These are phyloP conservation scores for Cephonodes hylas DNA, from an alignment of 2,888 invertebrate species.

Conservation along the genomic window DNA sequence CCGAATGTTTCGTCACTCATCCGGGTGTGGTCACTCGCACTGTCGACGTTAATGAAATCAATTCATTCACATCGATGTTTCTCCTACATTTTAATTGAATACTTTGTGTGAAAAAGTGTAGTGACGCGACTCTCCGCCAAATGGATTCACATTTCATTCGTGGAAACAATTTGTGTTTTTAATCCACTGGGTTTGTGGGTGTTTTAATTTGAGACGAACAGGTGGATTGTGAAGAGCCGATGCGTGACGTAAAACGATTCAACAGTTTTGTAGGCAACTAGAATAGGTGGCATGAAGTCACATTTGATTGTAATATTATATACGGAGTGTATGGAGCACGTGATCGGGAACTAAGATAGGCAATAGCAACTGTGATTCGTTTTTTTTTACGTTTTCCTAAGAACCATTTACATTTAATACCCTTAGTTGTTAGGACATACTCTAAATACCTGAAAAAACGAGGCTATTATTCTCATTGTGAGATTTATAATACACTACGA, in stretches of 20 bases:
- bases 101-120: not conserved
- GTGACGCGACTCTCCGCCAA: not conserved
- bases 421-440: too few species aligned
- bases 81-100: constrained; percentile 1
- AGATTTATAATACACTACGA: too few species aligned
- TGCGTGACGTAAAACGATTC: not conserved
- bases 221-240: not conserved
- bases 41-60: constrained; percentile 20
- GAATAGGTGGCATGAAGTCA: too few species aligned
- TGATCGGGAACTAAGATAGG: too few species aligned
- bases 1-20: not conserved
- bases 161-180: constrained; percentile 1
- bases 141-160: not conserved
- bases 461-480: too few species aligned
- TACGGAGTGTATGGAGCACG: too few species aligned
- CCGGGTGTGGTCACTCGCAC: constrained; percentile 11
- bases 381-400: too few species aligned
- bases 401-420: too few species aligned
- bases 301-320: too few species aligned
- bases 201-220: not conserved
- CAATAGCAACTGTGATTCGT: too few species aligned
- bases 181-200: not conserved
- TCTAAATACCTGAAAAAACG: too few species aligned
- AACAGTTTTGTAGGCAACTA: not conserved
- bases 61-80: constrained; percentile 10